Percentiles rank a stretch among this genome's conserved stretches.
Conservation (phyloP, 2,113 vertebrate species). For the Asarcornis scutulata region DNA sequence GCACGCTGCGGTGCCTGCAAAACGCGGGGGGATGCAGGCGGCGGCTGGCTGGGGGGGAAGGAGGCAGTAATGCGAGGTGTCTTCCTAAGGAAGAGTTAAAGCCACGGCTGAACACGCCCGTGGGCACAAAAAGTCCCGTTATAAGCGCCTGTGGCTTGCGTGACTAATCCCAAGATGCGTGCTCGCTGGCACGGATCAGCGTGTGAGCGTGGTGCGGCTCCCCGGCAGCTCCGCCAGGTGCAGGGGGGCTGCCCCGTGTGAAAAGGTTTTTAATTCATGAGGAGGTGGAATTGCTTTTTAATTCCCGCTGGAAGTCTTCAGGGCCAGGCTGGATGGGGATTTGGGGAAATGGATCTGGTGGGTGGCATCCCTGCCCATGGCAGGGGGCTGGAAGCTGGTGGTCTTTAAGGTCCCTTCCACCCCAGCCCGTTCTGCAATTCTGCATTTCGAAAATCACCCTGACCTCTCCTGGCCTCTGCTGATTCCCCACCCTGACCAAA, state of each 20-base stretch:
- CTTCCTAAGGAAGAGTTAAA: not conserved
- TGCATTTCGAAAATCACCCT: not conserved
- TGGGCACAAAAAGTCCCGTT: not conserved
- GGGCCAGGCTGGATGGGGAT: not conserved
- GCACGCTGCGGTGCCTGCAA: not conserved
- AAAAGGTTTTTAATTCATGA: not conserved
- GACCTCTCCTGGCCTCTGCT: not conserved
- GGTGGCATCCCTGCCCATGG: not conserved
- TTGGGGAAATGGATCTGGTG: not conserved
- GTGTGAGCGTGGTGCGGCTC: not conserved
- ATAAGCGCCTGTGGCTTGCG: accelerated
- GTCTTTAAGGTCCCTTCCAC: not conserved
- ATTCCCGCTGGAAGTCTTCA: not conserved
- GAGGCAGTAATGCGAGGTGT: not conserved
- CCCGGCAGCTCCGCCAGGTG: accelerated
- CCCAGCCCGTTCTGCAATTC: not conserved
- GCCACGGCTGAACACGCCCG: accelerated
- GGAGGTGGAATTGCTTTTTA: not conserved
- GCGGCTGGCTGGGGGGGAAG: accelerated
- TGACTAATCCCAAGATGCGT: accelerated
- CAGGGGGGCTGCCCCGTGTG: not conserved
- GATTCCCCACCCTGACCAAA: not conserved
- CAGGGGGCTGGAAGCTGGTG: too few relatives aligned
- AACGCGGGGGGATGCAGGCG: not conserved
- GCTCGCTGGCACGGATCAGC: not conserved